Evolutionary conservation across 2,113 vertebrate genomes (phyloP), one percentile per base, ranked within the genome.

Genomic region (Bagarius yarrelli): DNA sequence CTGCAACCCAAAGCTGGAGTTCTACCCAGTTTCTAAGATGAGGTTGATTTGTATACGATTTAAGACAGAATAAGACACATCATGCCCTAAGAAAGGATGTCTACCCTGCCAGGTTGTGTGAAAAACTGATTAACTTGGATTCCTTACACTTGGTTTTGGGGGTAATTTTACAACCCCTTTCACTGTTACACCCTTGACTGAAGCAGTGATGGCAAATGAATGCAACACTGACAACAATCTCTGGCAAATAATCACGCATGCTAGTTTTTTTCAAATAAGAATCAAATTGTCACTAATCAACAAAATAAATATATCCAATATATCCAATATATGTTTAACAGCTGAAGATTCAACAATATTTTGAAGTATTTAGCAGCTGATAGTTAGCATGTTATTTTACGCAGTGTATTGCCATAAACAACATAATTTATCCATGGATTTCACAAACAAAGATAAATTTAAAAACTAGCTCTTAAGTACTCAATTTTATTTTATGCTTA

Each of bases 151-250:
- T 32, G 5, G 56, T 44, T 69, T 78, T 81, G 81, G 78, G 73
- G 77, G 78, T 77, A 74, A 81, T 36, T 79, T 15, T 36, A 30
- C 57, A 73, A 40, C 21, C 63, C 70, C 34, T 47, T 47, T 76
- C 59, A 81, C 50, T 27, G 8, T 55, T 34, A 23, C 11, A 34
- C 19, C 40, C 30, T 72, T 15, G 34, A 78, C 69, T 78, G 50
- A 79, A 73, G 36, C 74, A 81, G 60, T 40, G 60, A 75, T 70
- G 61, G 64, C 66, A 50, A 59, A 71, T 47, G n/a, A 36, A 70
- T 53, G 44, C 21, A 69, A 70, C n/a, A 70, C 64, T 47, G 64
- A 53, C 55, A 59, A 32, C 34, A 14, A 30, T 8, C 66, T 59
- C 53, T 50, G 53, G 47, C 50, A 72, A 47, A 32, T 32, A 59